Conservation (phyloP, 2,888 invertebrate species). For the Drosophila algonquin region DNA sequence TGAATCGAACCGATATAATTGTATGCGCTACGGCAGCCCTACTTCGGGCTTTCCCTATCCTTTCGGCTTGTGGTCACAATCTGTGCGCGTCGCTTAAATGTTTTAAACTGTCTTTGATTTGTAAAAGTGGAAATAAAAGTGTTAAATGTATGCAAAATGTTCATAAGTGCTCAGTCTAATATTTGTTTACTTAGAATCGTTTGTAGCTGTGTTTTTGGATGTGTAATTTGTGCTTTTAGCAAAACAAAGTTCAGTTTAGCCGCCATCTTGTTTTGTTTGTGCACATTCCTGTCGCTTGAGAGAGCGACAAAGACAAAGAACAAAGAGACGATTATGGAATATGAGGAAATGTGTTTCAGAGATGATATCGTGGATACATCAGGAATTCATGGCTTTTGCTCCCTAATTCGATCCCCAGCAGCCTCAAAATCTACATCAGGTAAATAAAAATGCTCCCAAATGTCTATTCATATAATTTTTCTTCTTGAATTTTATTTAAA, state of each 20-base stretch:
- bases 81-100: background rate
- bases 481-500: constrained; percentile 9
- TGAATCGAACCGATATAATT: background rate
- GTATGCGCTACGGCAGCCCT: background rate
- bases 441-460: background rate
- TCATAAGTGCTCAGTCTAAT: constrained; percentile 14
- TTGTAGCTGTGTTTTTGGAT: background rate
- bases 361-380: background rate
- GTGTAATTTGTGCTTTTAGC: background rate
- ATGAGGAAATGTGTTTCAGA: no score
- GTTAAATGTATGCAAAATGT: constrained; percentile 8
- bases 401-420: background rate
- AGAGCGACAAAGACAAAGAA: no score
- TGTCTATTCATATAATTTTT: background rate
- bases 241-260: background rate
- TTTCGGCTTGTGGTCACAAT: background rate
- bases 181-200: constrained; percentile 11
- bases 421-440: background rate
- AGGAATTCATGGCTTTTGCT: background rate
- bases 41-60: background rate
- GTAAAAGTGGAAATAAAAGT: constrained; percentile 16
- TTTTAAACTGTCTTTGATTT: constrained; percentile 22
- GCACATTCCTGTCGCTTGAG: constrained; percentile 3
- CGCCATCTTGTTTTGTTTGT: constrained; percentile 30
- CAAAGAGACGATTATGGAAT: background rate